phyloP scores from a whole-genome alignment of 1,140 invertebrate species.

The Drosophila bifasciata region DNA sequence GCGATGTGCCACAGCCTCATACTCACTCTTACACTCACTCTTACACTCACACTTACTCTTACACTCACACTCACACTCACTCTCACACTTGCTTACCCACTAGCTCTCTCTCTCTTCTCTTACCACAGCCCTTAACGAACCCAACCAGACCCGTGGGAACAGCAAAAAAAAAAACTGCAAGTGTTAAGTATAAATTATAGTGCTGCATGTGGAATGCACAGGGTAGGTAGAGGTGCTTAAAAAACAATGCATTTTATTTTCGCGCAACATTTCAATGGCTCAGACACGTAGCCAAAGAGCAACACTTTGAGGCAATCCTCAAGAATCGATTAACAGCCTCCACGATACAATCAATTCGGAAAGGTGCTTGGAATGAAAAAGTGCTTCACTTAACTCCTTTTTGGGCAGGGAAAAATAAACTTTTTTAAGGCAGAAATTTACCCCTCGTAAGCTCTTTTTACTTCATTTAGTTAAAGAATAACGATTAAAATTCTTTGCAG shows the following conservation, averaged over 20 bases:
- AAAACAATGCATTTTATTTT: conserved; percentile 56
- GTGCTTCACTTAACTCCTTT: conserved; percentile 8
- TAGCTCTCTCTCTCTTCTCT: background rate
- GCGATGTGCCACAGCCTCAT: conserved; percentile 14
- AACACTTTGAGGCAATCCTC: conserved; percentile 36
- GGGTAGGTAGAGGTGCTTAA: conserved; percentile 53
- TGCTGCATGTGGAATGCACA: conserved; percentile 44
- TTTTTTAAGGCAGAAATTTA: background rate
- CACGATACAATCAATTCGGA: background rate
- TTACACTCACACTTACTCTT: too few relatives aligned
- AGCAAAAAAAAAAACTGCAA: conserved; percentile 43
- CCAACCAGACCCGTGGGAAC: conserved; percentile 32
- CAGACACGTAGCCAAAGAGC: conserved; percentile 28
- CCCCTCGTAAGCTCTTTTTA: too few relatives aligned
- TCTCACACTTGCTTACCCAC: too few relatives aligned
- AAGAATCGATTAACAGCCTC: conserved; percentile 37
- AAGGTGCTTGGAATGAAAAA: background rate
- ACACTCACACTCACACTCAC: too few relatives aligned
- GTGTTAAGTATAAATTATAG: conserved; percentile 80
- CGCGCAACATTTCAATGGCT: conserved; percentile 37
- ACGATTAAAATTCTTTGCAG: too few relatives aligned
- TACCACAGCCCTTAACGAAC: conserved; percentile 37
- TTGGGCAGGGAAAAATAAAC: background rate
- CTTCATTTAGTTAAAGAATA: too few relatives aligned
- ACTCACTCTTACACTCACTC: too few relatives aligned